Evolutionary conservation across 1,140 invertebrate genomes (phyloP), one percentile per base, ranked within the genome.

Genomic region (Diabrotica virgifera): DNA sequence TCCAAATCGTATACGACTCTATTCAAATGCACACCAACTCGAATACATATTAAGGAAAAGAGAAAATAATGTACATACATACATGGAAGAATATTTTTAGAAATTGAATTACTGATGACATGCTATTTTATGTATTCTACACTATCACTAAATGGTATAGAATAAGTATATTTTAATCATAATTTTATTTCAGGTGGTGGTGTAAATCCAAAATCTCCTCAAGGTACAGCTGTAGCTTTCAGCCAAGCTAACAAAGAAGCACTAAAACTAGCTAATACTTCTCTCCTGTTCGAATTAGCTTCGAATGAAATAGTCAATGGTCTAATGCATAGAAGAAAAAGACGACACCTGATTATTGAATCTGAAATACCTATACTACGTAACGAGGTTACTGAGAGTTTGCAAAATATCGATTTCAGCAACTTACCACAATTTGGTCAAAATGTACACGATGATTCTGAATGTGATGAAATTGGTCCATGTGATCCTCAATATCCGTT

Each of bases 181-280:
- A 24, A 24, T 46, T 46, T 46, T 3, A 64, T 79, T 80, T 24
- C 70, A 89, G 89, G 85, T 77, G 87, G 87, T 66, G 88, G 88
- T 70, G 86, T 90, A 0, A 91, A 94, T 77, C 90, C 92, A 0
- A 91, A 92, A 73, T 95, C 92, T 1, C 86, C 93, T 5, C 84
- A 88, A n/a, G 92, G 92, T 5, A 93, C 88, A 0, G 91, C 91
- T 9, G 93, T 91, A 1, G 93, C 92, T 6, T 94, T 95, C 79
- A 92, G 90, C 50, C 91, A 94, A 71, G 92, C 93, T 1, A 95
- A 92, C 75, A 85, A 87, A 74, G 88, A 92, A 66, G 91, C 93
- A 5, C 76, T 95, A 0, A 82, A 88, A 37, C 76, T 95, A 6
- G 92, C 93, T 5, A 96, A 96, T 71, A 89, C 90, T 5, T 96